Percentiles rank a stretch among this genome's conserved stretches.
phyloP scores from a whole-genome alignment of 1,140 invertebrate species.

The Cydia pomonella region DNA sequence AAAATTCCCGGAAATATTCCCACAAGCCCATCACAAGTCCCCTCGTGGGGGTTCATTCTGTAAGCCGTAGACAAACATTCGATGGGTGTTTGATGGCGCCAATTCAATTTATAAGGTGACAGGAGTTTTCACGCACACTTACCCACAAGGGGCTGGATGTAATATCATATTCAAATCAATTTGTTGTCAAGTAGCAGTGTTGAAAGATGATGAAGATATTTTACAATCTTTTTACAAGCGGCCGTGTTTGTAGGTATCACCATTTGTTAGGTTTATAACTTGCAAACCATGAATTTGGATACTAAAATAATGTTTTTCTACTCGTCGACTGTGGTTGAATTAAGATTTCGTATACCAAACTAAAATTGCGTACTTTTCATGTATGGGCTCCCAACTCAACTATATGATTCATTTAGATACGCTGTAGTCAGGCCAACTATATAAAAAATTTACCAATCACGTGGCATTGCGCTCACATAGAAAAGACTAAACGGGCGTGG shows the following conservation, averaged over 20 bases:
- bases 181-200: neutral
- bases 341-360: no score
- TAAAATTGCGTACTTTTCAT: no score
- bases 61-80: conserved; percentile 19
- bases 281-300: no score
- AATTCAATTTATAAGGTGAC: conserved; percentile 19
- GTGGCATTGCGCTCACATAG: no score
- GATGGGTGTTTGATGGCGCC: conserved; percentile 10
- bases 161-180: conserved; percentile 17
- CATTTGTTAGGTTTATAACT: neutral
- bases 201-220: neutral
- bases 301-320: no score
- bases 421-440: no score
- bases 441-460: no score
- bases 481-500: no score
- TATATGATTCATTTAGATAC: no score
- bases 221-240: neutral
- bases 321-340: no score
- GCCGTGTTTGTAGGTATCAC: neutral
- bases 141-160: neutral
- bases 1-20: no score
- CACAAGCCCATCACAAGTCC: neutral
- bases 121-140: conserved; percentile 16
- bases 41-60: neutral
- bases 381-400: no score